Evolutionary conservation across 2,888 invertebrate genomes (phyloP), one percentile per base, ranked within the genome.

Genomic region (Ichneumoninae sp.): DNA sequence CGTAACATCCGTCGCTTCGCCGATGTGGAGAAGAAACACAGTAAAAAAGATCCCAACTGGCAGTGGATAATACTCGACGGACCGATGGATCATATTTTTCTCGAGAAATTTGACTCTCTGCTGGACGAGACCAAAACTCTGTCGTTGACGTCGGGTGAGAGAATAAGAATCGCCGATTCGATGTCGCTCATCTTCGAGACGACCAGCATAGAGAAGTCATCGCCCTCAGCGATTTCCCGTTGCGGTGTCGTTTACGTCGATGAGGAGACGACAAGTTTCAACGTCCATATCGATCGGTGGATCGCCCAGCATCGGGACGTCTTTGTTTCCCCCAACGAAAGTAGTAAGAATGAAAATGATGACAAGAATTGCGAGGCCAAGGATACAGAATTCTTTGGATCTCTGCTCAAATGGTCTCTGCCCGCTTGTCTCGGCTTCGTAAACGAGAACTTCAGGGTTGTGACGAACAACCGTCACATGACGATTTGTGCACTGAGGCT

Each of bases 51-150:
- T 22, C 19, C 33, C 0, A 60, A 94, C 87, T 92, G 95, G 71
- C 95, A 95, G 71, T 96, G 96, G 96, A 92, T 96, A 6, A 93
- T 96, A 78, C 95, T 96, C 90, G 96, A 96, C 89, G 96, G 96
- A 1, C 95, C 95, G 2, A 94, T 96, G 26, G 95, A 95, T 88
- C 94, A 74, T 5, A 47, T 94, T 16, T 95, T 95, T 95, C 94
- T 95, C 82, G 96, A 96, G 89, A 95, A 95, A 89, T 94, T 96
- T 93, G 95, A 95, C 90, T 95, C 95, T 3, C 94, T 95, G 33
- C 90, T 96, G 47, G 95, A 95, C 87, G 69, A 77, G 5, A 88
- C 87, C 89, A 95, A 95, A 90, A 95, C 95, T 87, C 92, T 96
- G 57, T 95, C 95, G 88, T 92, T 96, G 57, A 94, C 95, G 92